These are phyloP conservation scores for Torymus tubicola DNA, from an alignment of 2,888 invertebrate species.

Conservation along the genomic window DNA sequence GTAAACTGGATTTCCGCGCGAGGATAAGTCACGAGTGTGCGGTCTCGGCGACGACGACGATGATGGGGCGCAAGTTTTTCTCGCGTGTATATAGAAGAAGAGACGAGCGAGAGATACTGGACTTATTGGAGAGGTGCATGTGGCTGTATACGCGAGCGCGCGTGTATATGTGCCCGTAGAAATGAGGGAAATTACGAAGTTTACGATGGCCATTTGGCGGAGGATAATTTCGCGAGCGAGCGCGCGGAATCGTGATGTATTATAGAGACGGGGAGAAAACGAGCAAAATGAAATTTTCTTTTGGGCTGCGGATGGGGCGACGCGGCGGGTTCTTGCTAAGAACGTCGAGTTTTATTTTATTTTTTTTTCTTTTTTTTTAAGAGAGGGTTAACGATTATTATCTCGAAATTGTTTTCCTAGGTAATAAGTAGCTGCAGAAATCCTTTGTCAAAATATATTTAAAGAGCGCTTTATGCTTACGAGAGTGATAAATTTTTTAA, in stretches of 20 bases:
- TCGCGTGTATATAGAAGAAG: too few relatives aligned
- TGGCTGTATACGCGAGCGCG: too few relatives aligned
- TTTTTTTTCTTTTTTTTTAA: too few relatives aligned
- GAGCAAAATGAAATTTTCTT: slow-evolving; percentile 24
- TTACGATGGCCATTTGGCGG: slow-evolving; percentile 31
- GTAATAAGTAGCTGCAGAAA: too few relatives aligned
- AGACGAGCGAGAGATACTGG: neutral
- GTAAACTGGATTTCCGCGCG: slow-evolving; percentile 21
- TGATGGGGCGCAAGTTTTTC: too few relatives aligned
- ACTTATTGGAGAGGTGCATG: neutral
- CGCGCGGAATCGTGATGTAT: slow-evolving; percentile 32
- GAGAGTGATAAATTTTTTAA: too few relatives aligned
- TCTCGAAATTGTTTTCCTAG: too few relatives aligned
- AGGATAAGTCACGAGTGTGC: slow-evolving; percentile 21
- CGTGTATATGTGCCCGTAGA: neutral
- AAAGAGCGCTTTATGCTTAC: too few relatives aligned
- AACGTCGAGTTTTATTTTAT: neutral
- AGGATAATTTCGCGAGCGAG: slow-evolving; percentile 26
- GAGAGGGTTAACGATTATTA: too few relatives aligned
- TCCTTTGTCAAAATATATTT: too few relatives aligned
- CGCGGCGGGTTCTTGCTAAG: too few relatives aligned
- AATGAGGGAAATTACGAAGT: slow-evolving; percentile 41
- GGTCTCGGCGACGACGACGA: too few relatives aligned
- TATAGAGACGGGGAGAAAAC: neutral
- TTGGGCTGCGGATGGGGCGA: neutral